Percentiles rank a stretch among this genome's conserved stretches.
These are phyloP conservation scores for Xestia ashworthii DNA, from an alignment of 2,888 invertebrate species.

Conservation along the genomic window DNA sequence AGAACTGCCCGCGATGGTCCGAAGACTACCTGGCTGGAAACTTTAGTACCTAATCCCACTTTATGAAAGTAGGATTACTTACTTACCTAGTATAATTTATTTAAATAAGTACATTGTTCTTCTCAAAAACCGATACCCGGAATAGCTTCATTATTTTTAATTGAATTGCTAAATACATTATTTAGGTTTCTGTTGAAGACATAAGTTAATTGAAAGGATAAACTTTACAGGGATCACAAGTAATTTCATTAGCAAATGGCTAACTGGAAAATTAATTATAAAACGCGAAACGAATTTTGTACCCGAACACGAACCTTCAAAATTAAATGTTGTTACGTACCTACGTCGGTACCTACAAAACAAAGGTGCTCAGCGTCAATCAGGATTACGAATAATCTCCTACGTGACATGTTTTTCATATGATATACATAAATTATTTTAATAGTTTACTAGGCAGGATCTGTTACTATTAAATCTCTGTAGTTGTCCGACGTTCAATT, in stretches of 20 bases:
- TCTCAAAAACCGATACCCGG: neutral
- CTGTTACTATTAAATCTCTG: neutral
- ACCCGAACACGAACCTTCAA: slow-evolving; percentile 46
- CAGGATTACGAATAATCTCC: slow-evolving; percentile 60
- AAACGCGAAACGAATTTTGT: slow-evolving; percentile 46
- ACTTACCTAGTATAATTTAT: neutral
- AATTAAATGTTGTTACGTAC: slow-evolving; percentile 36
- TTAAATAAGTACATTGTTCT: neutral
- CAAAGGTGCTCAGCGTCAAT: slow-evolving; percentile 51
- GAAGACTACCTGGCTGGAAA: slow-evolving; percentile 8
- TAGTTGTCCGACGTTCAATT: slow-evolving; percentile 12
- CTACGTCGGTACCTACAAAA: slow-evolving; percentile 9
- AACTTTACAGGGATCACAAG: slow-evolving; percentile 39
- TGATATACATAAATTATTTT: slow-evolving; percentile 19
- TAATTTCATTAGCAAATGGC: slow-evolving; percentile 62
- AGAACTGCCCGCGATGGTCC: neutral
- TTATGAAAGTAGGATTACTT: too few species aligned
- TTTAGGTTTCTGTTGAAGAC: slow-evolving; percentile 20
- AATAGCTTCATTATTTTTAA: slow-evolving; percentile 10
- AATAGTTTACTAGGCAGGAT: slow-evolving; percentile 20
- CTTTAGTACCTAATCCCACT: neutral
- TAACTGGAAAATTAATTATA: slow-evolving; percentile 54
- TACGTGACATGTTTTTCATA: slow-evolving; percentile 42
- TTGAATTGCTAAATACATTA: slow-evolving; percentile 6
- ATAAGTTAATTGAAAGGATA: slow-evolving; percentile 24